Conservation (phyloP, 2,888 invertebrate species). For the Agrilus biguttatus region DNA sequence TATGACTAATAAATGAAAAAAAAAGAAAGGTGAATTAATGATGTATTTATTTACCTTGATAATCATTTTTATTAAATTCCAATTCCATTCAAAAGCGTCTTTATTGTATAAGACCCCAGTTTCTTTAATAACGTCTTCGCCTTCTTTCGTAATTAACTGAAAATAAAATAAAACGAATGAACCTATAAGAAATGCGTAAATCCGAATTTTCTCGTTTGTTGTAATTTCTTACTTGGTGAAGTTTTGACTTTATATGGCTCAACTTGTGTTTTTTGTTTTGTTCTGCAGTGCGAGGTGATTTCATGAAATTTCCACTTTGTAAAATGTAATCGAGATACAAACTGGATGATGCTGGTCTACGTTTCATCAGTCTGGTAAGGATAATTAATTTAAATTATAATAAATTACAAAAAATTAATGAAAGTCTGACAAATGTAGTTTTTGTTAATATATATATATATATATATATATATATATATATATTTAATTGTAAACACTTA, state of each 20-base stretch:
- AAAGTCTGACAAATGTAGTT: no score
- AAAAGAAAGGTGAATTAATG: no score
- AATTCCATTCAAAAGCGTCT: conserved; percentile 80
- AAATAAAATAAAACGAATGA: conserved; percentile 8
- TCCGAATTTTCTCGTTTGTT: no score
- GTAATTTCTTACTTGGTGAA: conserved; percentile 22
- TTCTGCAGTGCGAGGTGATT: conserved; percentile 19
- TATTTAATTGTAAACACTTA: no score
- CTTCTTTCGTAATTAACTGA: conserved; percentile 25
- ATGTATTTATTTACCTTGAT: conserved; percentile 49
- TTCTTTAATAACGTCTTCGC: conserved; percentile 55
- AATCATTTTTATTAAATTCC: conserved; percentile 77
- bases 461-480: no score
- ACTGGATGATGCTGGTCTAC: conserved; percentile 68
- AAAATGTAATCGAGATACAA: conserved; percentile 70
- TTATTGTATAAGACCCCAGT: conserved; percentile 67
- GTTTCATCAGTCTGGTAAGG: conserved; percentile 47
- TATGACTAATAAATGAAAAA: neutral
- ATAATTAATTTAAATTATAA: neutral
- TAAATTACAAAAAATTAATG: neutral
- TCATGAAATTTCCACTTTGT: conserved; percentile 29
- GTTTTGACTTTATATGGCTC: conserved; percentile 20
- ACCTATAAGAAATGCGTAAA: neutral
- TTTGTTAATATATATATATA: no score
- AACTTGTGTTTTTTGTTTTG: conserved; percentile 15